Conservation (phyloP, 2,888 invertebrate species). For the Spicauda simplicius region DNA sequence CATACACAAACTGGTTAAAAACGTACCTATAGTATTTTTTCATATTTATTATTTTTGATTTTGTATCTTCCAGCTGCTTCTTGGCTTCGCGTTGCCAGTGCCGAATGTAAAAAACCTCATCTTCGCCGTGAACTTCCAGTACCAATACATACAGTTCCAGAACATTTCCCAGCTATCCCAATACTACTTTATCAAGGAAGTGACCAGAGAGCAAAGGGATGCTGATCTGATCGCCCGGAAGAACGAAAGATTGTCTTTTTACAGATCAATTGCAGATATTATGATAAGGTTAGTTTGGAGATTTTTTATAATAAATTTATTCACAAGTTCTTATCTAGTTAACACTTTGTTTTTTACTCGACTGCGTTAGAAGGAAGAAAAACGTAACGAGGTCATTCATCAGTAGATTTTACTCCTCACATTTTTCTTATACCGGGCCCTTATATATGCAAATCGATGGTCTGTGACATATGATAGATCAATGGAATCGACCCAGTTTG, state of each 20-base stretch:
- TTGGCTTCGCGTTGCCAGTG: slow-evolving; percentile 85
- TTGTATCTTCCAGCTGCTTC: slow-evolving; percentile 77
- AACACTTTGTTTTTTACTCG: too few relatives aligned
- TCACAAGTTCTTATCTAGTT: too few relatives aligned
- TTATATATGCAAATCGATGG: too few relatives aligned
- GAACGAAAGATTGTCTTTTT: slow-evolving; percentile 70
- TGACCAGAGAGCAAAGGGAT: slow-evolving; percentile 69
- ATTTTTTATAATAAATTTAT: too few relatives aligned
- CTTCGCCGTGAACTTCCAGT: slow-evolving; percentile 87
- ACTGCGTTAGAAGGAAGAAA: too few relatives aligned
- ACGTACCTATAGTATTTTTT: too few relatives aligned
- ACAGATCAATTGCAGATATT: slow-evolving; percentile 64
- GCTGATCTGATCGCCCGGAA: slow-evolving; percentile 57
- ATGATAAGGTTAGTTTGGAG: slow-evolving; percentile 10
- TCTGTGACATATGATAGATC: too few relatives aligned
- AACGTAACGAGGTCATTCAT: too few relatives aligned
- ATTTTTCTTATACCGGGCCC: too few relatives aligned
- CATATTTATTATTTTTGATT: not conserved
- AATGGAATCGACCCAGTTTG: too few relatives aligned
- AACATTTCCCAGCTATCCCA: slow-evolving; percentile 80
- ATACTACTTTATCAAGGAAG: slow-evolving; percentile 75
- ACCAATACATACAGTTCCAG: slow-evolving; percentile 84
- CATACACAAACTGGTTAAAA: too few relatives aligned
- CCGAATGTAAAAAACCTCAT: slow-evolving; percentile 80
- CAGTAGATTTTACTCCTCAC: too few relatives aligned